A percentile compares a stretch with the other conserved stretches of the same genome.
These are phyloP conservation scores for Jordanella pulchra DNA, from an alignment of 2,797 vertebrate species.

Conservation along the genomic window DNA sequence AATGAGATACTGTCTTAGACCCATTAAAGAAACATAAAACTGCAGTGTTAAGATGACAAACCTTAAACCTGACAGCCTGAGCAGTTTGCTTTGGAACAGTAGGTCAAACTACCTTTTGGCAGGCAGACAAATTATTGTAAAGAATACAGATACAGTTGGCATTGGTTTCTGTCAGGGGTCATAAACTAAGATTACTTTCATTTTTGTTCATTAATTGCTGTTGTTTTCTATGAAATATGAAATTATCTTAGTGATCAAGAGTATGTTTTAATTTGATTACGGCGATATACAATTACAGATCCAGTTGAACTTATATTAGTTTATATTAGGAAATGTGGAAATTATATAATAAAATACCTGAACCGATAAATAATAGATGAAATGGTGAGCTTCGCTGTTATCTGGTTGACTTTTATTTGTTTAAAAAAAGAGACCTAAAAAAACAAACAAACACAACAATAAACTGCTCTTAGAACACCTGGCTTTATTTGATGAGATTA, in stretches of 20 bases:
- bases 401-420: conserved; percentile 6
- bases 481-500: conserved; percentile 36
- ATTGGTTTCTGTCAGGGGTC: background rate
- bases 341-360: background rate
- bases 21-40: background rate
- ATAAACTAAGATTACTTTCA: background rate
- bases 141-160: background rate
- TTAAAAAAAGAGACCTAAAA: too few relatives aligned
- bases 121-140: too few relatives aligned
- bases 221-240: background rate
- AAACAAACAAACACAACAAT: conserved; percentile 16
- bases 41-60: background rate
- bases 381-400: background rate
- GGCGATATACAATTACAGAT: background rate
- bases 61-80: background rate
- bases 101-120: background rate
- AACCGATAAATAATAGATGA: background rate
- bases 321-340: too few relatives aligned
- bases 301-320: background rate
- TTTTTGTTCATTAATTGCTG: background rate
- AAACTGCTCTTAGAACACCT: background rate
- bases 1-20: background rate
- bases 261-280: background rate
- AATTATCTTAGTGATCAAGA: background rate
- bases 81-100: background rate